Percentiles rank a stretch among this genome's conserved stretches.
Conservation (phyloP, 2,797 vertebrate species). For the Helarctos malayanus region DNA sequence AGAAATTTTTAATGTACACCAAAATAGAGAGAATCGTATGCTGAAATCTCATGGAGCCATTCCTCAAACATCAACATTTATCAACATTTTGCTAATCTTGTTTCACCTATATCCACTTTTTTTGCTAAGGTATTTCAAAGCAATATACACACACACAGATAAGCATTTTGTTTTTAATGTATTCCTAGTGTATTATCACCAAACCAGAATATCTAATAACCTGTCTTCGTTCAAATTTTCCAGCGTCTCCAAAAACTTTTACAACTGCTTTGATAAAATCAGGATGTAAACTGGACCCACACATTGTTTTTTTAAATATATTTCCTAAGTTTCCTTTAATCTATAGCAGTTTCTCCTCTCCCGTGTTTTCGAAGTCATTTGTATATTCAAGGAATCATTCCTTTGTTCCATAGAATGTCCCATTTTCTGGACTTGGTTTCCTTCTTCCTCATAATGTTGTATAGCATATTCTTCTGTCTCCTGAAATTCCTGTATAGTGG, state of each 20-base stretch:
- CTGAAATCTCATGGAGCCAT: background rate
- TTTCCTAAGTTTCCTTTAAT: background rate
- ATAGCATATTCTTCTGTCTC: background rate
- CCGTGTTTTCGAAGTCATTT: background rate
- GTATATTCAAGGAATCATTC: background rate
- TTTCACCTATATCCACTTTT: background rate
- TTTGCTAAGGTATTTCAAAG: background rate
- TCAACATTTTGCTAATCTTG: background rate
- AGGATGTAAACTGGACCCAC: background rate
- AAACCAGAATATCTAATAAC: conserved; percentile 20
- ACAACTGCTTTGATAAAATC: background rate
- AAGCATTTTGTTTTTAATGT: background rate
- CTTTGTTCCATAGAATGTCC: background rate
- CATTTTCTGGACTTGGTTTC: background rate
- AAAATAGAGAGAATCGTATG: background rate
- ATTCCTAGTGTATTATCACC: background rate
- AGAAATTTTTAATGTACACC: background rate
- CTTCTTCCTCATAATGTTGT: background rate
- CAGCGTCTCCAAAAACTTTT: background rate
- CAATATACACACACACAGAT: background rate
- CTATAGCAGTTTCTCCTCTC: background rate
- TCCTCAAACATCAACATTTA: background rate
- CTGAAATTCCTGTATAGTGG: background rate
- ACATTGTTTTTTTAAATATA: background rate
- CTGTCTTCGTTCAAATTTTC: background rate